Evolutionary conservation across 2,113 vertebrate species (phyloP), one percentile per base, ranked within the genome.

Genomic region (Romanogobio albipinnatus): DNA sequence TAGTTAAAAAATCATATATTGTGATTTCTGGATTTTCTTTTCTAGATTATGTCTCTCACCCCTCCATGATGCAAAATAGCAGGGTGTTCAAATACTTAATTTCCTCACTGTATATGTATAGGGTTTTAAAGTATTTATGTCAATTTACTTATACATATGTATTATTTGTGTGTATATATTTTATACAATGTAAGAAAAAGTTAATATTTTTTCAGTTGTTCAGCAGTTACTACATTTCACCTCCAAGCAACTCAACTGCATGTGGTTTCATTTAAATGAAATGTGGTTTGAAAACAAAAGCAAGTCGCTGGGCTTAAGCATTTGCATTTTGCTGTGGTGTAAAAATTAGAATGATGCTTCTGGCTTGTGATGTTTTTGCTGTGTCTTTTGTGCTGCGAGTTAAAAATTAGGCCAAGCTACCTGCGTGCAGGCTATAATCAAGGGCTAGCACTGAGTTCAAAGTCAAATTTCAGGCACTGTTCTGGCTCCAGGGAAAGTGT

Each of bases 341-440:
- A 85, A 53, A 85, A 88, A 90, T 85, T 66, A 85, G 85, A 85
- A 82, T 3, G 2, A 22, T 5, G 76, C 81, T 88, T 19, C 76
- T 61, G 81, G 51, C 71, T 56, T 45, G 80, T 81, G 62, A 76
- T 87, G 81, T 76, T 83, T 81, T 79, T 79, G 39, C 45, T 26
- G 6, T 70, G 79, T 33, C 66, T 59, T 61, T 85, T 71, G 24
- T 85, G 84, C 39, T 59, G 24, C 9, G 39, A 73, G 61, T 73
- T 17, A 85, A 62, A 82, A 87, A 89, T 64, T 73, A 76, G 86
- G 75, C 82, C 56, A 79, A 61, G 64, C 61, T 71, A 75, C 79
- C 47, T 64, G 56, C 14, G 6, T 71, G 36, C 45, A 17, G 53
- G 71, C 64, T 75, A 68, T 53, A 47, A 74, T 70, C 81, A 47